Evolutionary conservation across 2,797 vertebrate species (phyloP).

Genomic region (Hypotaenidia okinawae): DNA sequence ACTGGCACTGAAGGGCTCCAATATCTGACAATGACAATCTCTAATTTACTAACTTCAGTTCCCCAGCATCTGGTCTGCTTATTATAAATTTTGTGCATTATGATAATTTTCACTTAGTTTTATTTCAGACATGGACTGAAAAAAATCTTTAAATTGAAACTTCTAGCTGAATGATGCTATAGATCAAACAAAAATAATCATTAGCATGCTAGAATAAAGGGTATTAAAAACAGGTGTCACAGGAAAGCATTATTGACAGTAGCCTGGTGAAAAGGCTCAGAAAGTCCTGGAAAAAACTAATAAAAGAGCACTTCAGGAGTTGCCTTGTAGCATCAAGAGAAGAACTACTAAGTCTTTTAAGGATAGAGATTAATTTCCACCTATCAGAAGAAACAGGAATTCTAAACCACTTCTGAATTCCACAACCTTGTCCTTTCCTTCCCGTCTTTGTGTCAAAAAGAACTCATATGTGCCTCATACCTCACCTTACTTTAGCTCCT

Average conservation of each 20-base stretch:
- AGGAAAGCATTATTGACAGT: neutral
- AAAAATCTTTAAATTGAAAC: neutral
- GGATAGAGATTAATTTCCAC: neutral
- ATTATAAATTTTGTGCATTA: neutral
- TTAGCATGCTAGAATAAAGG: neutral
- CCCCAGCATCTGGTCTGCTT: neutral
- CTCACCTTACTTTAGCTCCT: neutral
- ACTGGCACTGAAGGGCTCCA: neutral
- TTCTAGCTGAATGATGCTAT: neutral
- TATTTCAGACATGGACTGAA: neutral
- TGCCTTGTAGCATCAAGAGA: neutral
- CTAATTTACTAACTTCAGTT: neutral
- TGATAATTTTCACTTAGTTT: neutral
- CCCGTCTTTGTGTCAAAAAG: neutral
- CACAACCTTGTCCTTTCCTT: neutral
- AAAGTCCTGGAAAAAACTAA: neutral
- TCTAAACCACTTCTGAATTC: neutral
- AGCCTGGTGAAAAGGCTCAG: neutral
- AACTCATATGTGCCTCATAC: neutral
- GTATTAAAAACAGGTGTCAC: neutral
- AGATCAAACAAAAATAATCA: neutral
- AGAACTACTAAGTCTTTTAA: neutral
- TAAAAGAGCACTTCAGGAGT: neutral
- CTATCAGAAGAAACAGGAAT: neutral
- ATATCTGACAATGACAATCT: neutral